These are phyloP conservation scores for Siniperca scherzeri DNA, from an alignment of 2,797 vertebrate species.

Conservation along the genomic window DNA sequence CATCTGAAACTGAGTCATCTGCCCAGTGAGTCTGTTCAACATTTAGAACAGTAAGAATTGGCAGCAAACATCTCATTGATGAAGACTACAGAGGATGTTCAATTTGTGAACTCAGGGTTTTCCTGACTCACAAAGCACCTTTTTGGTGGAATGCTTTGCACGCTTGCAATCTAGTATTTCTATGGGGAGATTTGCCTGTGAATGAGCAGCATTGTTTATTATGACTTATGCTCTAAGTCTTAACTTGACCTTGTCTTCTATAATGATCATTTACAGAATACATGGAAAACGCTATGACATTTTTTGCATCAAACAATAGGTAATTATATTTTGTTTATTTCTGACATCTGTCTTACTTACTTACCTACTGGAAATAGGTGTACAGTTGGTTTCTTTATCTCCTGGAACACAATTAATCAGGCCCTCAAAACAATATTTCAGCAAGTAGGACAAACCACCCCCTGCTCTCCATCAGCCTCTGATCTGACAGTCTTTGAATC, in stretches of 20 bases:
- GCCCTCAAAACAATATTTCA: slow-evolving; percentile 21
- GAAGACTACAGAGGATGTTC: slow-evolving; percentile 43
- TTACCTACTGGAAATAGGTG: slow-evolving; percentile 16
- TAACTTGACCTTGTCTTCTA: background rate
- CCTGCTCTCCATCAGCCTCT: slow-evolving; percentile 38
- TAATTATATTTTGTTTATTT: background rate
- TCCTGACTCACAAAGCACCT: slow-evolving; percentile 48
- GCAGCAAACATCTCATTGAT: slow-evolving; percentile 46
- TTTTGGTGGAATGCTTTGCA: slow-evolving; percentile 21
- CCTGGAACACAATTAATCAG: slow-evolving; percentile 29
- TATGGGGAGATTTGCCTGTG: background rate
- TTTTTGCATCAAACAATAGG: background rate
- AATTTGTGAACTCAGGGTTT: slow-evolving; percentile 40
- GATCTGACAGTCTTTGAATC: slow-evolving; percentile 52
- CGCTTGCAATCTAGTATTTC: background rate
- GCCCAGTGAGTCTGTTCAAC: slow-evolving; percentile 32
- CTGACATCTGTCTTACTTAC: no score
- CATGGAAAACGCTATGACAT: background rate
- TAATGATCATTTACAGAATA: background rate
- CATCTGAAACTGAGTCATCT: slow-evolving; percentile 26
- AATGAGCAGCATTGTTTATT: slow-evolving; percentile 2
- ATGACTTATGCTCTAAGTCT: background rate
- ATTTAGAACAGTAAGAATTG: slow-evolving; percentile 46
- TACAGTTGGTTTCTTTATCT: slow-evolving; percentile 26
- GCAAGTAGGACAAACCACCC: slow-evolving; percentile 53